Evolutionary conservation across 2,113 vertebrate species (phyloP), one percentile per base, ranked within the genome.

Genomic region (Rhynchopsitta pachyrhyncha): DNA sequence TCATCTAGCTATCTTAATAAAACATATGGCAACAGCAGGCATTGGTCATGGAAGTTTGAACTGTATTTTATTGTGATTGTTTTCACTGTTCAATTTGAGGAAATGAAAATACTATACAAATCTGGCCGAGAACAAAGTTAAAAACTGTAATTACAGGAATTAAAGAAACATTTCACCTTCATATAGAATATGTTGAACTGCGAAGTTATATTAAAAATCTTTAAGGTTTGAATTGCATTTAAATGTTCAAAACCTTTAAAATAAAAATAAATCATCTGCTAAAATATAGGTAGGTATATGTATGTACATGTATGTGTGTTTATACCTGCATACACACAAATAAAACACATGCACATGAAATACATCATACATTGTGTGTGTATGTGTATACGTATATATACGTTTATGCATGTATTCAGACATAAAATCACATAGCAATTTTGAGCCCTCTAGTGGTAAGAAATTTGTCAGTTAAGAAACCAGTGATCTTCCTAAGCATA

Each of bases 361-460:
- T 37, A 60, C n/a, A 42, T 44, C 27, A 60, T 50, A 52, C 11
- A 3, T 44, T 60, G 13, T 33, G 15, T 41, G 2, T 57, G 4
- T 60, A 9, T 57, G 17, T 41, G 10, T 74, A 7, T 53, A 16
- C 50, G 2, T 42, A 8, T 47, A 6, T 29, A 22, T 55, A n/a
- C 25, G 14, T 74, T 88, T 82, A 62, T 66, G 13, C 6, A 20
- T 67, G 8, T 27, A 27, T 46, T 55, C 60, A 41, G 53, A 39
- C 25, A 60, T 46, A 88, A 77, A 75, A 57, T 71, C 39, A 16
- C 10, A 59, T 11, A 90, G 93, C 88, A 93, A 66, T 86, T 94
- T 84, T 96, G 88, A 93, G 96, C 96, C 95, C 95, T 96, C 95
- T 97, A 95, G 95, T 96, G 96, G 95, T 41, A 76, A 94, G 49